phyloP scores from a whole-genome alignment of 2,113 vertebrate species.

The Heteronetta atricapilla region DNA sequence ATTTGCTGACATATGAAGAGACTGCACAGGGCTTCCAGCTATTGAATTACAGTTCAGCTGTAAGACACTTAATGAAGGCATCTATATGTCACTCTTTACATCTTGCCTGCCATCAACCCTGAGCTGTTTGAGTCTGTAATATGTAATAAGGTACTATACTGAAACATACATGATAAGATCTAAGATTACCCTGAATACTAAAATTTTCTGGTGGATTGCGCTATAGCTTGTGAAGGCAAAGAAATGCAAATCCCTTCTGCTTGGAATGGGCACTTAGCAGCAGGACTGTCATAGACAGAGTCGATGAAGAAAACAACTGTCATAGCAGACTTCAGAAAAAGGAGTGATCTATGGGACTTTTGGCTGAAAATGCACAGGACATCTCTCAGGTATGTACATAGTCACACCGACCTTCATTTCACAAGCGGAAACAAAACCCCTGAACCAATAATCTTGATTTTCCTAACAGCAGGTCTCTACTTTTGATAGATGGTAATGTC shows the following conservation, averaged over 20 bases:
- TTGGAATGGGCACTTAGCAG: background rate
- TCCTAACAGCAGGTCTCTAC: conserved; percentile 14
- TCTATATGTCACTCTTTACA: background rate
- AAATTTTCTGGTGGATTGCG: background rate
- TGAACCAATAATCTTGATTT: conserved; percentile 54
- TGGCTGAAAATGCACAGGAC: background rate
- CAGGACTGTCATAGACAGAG: background rate
- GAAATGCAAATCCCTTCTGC: background rate
- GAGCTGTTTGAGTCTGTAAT: background rate
- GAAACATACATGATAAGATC: background rate
- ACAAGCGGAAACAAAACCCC: conserved; percentile 8
- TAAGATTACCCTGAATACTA: background rate
- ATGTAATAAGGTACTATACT: background rate
- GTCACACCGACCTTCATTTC: conserved; percentile 32
- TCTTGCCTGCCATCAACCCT: background rate
- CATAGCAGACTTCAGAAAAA: background rate
- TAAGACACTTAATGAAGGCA: background rate
- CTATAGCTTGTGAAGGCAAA: background rate
- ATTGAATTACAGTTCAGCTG: background rate
- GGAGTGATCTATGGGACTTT: background rate
- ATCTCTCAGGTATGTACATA: background rate
- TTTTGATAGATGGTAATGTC: conserved; percentile 41
- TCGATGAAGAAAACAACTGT: background rate
- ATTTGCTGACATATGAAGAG: background rate
- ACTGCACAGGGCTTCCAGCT: background rate